Conservation (phyloP, 2,797 vertebrate species). For the Jordanella pulchra region DNA sequence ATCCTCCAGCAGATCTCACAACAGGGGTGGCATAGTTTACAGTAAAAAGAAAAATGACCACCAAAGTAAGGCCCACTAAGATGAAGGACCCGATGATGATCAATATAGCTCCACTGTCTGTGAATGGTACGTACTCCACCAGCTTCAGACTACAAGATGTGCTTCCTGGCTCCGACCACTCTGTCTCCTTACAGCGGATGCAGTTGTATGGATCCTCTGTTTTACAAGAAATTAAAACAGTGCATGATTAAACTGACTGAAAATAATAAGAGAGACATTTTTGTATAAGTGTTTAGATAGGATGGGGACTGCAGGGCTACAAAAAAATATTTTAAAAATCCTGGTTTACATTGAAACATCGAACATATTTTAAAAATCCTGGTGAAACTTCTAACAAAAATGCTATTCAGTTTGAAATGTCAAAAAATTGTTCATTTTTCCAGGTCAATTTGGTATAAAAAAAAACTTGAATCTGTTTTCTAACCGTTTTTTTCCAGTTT, state of each 20-base stretch:
- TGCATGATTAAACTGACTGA: background rate
- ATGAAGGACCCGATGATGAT: slow-evolving; percentile 55
- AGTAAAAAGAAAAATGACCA: slow-evolving; percentile 73
- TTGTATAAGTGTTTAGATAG: background rate
- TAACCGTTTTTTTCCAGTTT: background rate
- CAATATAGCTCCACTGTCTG: slow-evolving; percentile 60
- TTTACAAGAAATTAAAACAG: slow-evolving; percentile 11
- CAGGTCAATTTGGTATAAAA: background rate
- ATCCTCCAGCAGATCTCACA: slow-evolving; percentile 85
- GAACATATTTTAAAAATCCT: too few relatives aligned
- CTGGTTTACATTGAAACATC: background rate
- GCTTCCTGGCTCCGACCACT: slow-evolving; percentile 76
- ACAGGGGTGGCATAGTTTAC: slow-evolving; percentile 79
- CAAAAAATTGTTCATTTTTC: background rate
- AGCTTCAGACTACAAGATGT: background rate
- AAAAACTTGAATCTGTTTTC: too few relatives aligned
- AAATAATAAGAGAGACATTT: background rate
- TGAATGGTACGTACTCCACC: slow-evolving; percentile 59
- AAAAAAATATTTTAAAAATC: background rate
- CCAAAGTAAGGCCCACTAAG: slow-evolving; percentile 67
- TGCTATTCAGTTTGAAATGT: background rate
- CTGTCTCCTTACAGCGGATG: slow-evolving; percentile 63
- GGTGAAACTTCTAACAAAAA: too few relatives aligned
- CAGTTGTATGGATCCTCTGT: slow-evolving; percentile 67
- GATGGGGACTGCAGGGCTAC: background rate